Base-by-base conservation (phyloP, 2,888 invertebrate species). In the Yponomeuta cagnagella region DNA sequence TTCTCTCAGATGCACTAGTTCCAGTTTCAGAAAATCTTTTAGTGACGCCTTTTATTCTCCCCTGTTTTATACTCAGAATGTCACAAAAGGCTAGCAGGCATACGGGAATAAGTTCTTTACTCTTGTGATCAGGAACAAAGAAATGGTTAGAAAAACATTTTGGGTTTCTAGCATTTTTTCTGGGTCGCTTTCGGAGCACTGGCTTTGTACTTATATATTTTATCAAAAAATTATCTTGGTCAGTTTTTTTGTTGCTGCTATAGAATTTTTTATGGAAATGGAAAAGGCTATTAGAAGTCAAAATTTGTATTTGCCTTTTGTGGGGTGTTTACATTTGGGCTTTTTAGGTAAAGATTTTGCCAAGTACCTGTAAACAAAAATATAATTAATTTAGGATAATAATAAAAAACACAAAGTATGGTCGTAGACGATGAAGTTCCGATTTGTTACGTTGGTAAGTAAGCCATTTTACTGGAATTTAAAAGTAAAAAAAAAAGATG, bases 21-120 rank as follows among this genome's bases (percentile, higher is more conserved):
- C 73, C 74, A 72, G 63, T 69, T 64, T 72, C 63, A 48, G n/a
- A 73, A 73, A 71, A 68, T 33, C 73, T 70, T 72, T 71, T 71
- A 31, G 71, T 31, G 31, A 74, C 72, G n/a, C 73, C 73, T 64
- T 74, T 33, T n/a, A 74, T 66, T 64, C 73, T 63, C 63, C 31
- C 43, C 70, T 69, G 68, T 48, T 72, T 72, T n/a, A 72, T 58
- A 68, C 71, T 69, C 65, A 70, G 64, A 63, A 70, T 68, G 52
- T 64, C 68, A 63, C 71, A 67, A 66, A 72, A 73, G 43, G 48
- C 64, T 66, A 71, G 67, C 1, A 63, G 63, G 63, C 73, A 72
- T 33, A 73, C 72, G 48, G 70, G 69, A 43, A 73, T 68, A 12
- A 31, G 9, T 6, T 10, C 31, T 10, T 43, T 68, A 43, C 12